Evolutionary conservation across 2,888 invertebrate species (phyloP), one percentile per base, ranked within the genome.

Genomic region (Tigriopus californicus): DNA sequence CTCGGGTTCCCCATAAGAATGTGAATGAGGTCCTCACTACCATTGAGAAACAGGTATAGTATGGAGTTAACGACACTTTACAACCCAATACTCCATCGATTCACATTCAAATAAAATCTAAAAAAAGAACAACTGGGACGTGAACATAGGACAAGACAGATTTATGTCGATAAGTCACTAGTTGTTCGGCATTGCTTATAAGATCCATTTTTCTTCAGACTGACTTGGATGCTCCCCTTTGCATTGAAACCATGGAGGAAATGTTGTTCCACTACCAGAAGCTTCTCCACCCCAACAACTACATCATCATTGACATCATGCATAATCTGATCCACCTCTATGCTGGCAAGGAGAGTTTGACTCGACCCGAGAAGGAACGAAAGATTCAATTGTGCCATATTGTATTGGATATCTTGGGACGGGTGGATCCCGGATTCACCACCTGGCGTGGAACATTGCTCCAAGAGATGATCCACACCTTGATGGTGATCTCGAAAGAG

Each of bases 381-480:
- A 58, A 49, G 11, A 49, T 58, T 13, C 48, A 58, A 22, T 49
- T 58, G 13, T 58, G 58, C 33, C n/a, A 49, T 12, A 24, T 22
- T 18, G 58, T 58, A 13, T 18, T 58, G 11, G 49, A 58, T 5
- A 25, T 40, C 11, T 22, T 58, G 15, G 40, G 20, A 13, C 20
- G 40, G 13, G 49, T 58, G 6, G 58, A 58, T 33, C 58, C 58
- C 6, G 58, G 58, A 11, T 58, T 24, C 33, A 58, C 58, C 10
- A 58, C 48, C 5, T 58, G 58, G 58, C 13, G 58, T 15, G 58
- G 58, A 18, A 49, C 40, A 18, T 4, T 58, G n/a, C 3, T 58
- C 6, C 58, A 58, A 33, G 58, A 47, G 15, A 58, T 54, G 54
- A 54, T 54, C 18, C 41, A 54, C 41, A 24, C 54, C 22, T n/a